phyloP scores from a whole-genome alignment of 2,113 vertebrate species.

The Lamprologus sp. region DNA sequence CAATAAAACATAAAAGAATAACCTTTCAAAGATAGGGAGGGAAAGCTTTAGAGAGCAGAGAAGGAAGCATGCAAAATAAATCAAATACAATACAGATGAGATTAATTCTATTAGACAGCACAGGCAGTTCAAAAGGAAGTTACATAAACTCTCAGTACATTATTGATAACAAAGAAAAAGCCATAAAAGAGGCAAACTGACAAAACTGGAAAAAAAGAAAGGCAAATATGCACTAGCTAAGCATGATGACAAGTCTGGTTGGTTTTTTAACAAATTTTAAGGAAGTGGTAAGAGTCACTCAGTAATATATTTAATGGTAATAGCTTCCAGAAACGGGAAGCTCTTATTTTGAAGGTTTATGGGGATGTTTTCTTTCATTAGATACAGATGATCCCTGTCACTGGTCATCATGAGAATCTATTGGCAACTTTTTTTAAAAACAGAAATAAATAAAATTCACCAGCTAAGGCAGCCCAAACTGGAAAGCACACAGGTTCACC shows the following conservation, averaged over 20 bases:
- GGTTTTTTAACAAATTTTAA: neutral
- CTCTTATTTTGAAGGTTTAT: neutral
- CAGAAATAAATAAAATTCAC: neutral
- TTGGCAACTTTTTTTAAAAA: neutral
- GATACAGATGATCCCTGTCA: neutral
- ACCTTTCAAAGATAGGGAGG: neutral
- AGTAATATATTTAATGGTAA: neutral
- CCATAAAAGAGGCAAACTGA: neutral
- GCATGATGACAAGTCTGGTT: neutral
- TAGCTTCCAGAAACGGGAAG: fast-evolving
- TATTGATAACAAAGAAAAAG: neutral
- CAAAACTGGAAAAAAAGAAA: neutral
- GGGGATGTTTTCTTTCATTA: neutral
- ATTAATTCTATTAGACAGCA: neutral
- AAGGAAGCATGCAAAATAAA: neutral
- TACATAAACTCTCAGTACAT: neutral
- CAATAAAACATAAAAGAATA: neutral
- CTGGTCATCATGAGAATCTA: neutral
- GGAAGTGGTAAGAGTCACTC: neutral
- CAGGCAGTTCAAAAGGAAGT: neutral
- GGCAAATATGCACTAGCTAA: neutral
- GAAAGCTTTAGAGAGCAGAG: neutral
- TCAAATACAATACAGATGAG: neutral
- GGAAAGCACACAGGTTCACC: neutral
- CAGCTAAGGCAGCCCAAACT: neutral